Conservation (phyloP, 2,113 vertebrate genomes). For the Urocolius indicus region DNA sequence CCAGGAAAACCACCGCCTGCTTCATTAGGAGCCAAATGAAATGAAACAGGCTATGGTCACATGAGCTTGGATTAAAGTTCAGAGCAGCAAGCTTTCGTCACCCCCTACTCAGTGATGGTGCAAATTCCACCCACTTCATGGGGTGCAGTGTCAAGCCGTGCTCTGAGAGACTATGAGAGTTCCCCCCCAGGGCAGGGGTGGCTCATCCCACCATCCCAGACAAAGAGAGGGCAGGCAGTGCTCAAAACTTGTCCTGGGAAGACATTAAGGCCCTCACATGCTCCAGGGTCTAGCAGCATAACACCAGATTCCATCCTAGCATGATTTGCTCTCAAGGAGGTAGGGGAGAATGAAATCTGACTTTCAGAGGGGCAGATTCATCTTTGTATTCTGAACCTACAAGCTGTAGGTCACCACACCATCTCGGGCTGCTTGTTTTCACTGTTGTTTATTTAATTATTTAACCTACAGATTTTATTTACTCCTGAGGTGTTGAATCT, state of each 20-base stretch:
- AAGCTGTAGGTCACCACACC: neutral
- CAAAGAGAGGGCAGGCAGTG: neutral
- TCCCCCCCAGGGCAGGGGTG: neutral
- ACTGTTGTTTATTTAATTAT: neutral
- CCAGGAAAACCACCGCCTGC: neutral
- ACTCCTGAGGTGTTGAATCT: neutral
- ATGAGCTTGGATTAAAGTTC: constrained; percentile 17
- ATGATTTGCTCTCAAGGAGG: neutral
- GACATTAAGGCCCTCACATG: no score
- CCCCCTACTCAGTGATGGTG: neutral
- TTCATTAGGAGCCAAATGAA: neutral
- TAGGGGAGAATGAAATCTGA: neutral
- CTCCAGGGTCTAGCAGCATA: neutral
- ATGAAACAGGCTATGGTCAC: neutral
- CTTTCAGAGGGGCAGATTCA: neutral
- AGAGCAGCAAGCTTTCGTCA: rapidly evolving
- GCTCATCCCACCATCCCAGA: neutral
- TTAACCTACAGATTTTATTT: neutral
- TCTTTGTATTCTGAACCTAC: neutral
- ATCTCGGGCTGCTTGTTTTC: neutral
- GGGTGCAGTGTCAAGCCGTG: neutral
- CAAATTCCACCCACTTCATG: neutral
- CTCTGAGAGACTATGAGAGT: rapidly evolving
- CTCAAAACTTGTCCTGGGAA: neutral
- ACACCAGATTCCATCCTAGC: neutral